Evolutionary conservation across 2,797 vertebrate genomes (phyloP).

Genomic region (Microctenopoma lineatum): DNA sequence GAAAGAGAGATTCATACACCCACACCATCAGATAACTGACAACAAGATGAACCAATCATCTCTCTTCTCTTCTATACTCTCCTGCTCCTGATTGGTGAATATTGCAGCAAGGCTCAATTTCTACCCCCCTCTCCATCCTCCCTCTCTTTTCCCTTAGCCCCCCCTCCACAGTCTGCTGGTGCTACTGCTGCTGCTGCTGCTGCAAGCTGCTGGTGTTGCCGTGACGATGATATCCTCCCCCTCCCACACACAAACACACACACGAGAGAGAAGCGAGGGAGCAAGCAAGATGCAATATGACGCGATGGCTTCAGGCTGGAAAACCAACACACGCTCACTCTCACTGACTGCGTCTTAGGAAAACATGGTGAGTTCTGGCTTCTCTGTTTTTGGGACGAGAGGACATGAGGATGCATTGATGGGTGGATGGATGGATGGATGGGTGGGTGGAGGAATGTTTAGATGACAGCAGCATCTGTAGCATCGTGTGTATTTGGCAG

Average conservation of each 20-base stretch:
- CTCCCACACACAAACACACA: slow-evolving; percentile 18
- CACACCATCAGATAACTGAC: not conserved
- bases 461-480: slow-evolving; percentile 64
- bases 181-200: slow-evolving; percentile 53
- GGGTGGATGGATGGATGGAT: not conserved
- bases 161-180: slow-evolving; percentile 27
- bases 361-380: slow-evolving; percentile 56
- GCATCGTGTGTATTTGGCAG: slow-evolving; percentile 33
- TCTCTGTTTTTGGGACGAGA: not conserved
- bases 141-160: not conserved
- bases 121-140: not conserved
- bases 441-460: slow-evolving; percentile 49
- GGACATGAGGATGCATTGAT: not conserved
- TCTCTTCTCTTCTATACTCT: not conserved
- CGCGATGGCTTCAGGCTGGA: slow-evolving; percentile 70
- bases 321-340: slow-evolving; percentile 39
- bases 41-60: slow-evolving; percentile 29
- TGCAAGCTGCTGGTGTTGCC: slow-evolving; percentile 76
- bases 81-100: slow-evolving; percentile 55
- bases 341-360: slow-evolving; percentile 51
- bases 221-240: slow-evolving; percentile 73
- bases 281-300: slow-evolving; percentile 64
- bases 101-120: not conserved
- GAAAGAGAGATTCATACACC: slow-evolving; percentile 9
- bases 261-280: slow-evolving; percentile 42